Evolutionary conservation across 2,113 vertebrate species (phyloP), one percentile per base, ranked within the genome.

Genomic region (Speoplatyrhinus poulsoni): DNA sequence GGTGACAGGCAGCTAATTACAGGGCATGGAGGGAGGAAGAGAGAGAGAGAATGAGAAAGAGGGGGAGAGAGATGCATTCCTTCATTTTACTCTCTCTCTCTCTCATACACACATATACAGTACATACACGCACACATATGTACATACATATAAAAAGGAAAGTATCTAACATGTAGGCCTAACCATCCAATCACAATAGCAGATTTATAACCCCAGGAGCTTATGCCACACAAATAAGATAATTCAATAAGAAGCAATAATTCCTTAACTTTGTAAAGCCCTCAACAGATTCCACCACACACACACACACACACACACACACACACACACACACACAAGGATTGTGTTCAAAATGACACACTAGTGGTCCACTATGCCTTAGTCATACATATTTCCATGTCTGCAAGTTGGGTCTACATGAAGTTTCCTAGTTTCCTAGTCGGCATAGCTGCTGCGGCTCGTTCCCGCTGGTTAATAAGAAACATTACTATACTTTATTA

Each of bases 1-100:
- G 86, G 90, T 89, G 89, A 88, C 82, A 88, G 77, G 72, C 76
- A 80, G 78, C 71, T 86, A 93, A 91, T 89, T 91, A 91, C 87
- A 93, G 87, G 82, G 85, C 75, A 58, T 53, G 50, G 62, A 62
- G 66, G 80, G 76, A 77, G 82, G 79, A 11, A 11, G 9, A 26
- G 17, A 19, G 17, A 19, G 17, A 57, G 17, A 19, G 55, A 57
- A 19, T 26, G 17, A 57, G 19, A 57, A 9, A 57, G 17, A 46
- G 36, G 11, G 7, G 15, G 55, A 57, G 16, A 57, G 55, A 57
- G 55, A 57, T 75, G 82, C 90, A 92, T 92, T 92, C 91, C 87
- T 89, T 65, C 71, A 54, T 62, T 82, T 47, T 67, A 60, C 71
- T 48, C 76, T n/a, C 69, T 41, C 79, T 54, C 62, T 66, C 65